Conservation (phyloP, 2,113 vertebrate species). For the Xiphias gladius region DNA sequence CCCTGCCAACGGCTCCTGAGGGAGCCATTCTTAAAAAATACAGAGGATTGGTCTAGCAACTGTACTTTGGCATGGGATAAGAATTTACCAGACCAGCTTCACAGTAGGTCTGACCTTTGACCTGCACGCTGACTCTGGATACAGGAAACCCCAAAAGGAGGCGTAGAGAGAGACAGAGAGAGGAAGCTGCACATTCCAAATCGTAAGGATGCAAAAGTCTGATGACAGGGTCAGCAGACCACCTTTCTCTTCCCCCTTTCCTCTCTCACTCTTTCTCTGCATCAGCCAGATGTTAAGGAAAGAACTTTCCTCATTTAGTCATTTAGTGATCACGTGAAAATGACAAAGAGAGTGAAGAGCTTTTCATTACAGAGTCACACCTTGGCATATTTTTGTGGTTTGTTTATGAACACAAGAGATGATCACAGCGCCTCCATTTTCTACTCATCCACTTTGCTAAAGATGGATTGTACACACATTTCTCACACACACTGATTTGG, state of each 20-base stretch:
- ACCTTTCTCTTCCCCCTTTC: slow-evolving; percentile 49
- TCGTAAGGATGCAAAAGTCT: slow-evolving; percentile 55
- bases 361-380: background rate
- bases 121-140: slow-evolving; percentile 31
- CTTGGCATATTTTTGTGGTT: slow-evolving; percentile 1
- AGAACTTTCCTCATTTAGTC: slow-evolving; percentile 5
- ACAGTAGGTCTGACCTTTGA: slow-evolving; percentile 66
- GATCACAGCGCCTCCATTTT: background rate
- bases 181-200: slow-evolving; percentile 79
- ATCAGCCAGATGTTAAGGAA: slow-evolving; percentile 11
- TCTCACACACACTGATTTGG: background rate
- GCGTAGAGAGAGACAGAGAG: slow-evolving; percentile 38
- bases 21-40: slow-evolving; percentile 25
- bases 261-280: slow-evolving; percentile 16
- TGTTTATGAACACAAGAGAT: slow-evolving; percentile 30
- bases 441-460: background rate
- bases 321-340: background rate
- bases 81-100: slow-evolving; percentile 56
- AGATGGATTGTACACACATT: slow-evolving; percentile 1
- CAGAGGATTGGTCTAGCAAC: slow-evolving; percentile 41
- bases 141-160: slow-evolving; percentile 74
- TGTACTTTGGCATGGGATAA: slow-evolving; percentile 35
- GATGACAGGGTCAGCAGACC: slow-evolving; percentile 56
- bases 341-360: background rate
- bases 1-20: slow-evolving; percentile 16